phyloP scores from a whole-genome alignment of 2,888 invertebrate genomes.

The Tillus elongatus region DNA sequence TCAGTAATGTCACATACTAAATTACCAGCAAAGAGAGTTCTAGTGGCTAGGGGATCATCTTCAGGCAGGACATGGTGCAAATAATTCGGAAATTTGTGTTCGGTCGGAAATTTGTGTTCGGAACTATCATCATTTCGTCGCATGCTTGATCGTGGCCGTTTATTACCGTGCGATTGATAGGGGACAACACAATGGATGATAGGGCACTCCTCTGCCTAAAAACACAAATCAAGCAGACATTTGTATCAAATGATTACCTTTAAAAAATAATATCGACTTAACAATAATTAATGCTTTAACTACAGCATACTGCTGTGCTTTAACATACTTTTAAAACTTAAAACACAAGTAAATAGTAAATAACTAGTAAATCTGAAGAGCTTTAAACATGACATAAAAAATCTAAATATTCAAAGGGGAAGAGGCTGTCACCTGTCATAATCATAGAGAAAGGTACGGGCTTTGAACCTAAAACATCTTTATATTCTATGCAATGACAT shows the following conservation, averaged over 20 bases:
- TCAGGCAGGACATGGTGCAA: slow-evolving; percentile 91
- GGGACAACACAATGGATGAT: slow-evolving; percentile 40
- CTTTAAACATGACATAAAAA: no score
- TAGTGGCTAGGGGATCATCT: slow-evolving; percentile 90
- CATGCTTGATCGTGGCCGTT: slow-evolving; percentile 71
- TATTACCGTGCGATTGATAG: slow-evolving; percentile 62
- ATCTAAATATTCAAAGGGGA: no score
- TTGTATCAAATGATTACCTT: slow-evolving; percentile 21
- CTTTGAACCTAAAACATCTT: no score
- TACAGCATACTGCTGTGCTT: no score
- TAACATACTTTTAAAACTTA: slow-evolving; percentile 36
- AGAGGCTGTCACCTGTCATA: no score
- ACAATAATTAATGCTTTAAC: background rate
- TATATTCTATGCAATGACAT: no score
- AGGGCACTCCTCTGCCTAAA: slow-evolving; percentile 40
- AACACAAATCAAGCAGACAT: slow-evolving; percentile 32
- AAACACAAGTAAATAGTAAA: slow-evolving; percentile 26
- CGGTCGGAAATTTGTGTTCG: slow-evolving; percentile 76
- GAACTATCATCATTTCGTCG: slow-evolving; percentile 84
- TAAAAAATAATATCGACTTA: slow-evolving; percentile 15
- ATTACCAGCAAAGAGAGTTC: slow-evolving; percentile 96
- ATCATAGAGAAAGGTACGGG: no score
- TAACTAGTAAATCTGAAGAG: no score
- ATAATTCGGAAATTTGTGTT: slow-evolving; percentile 91
- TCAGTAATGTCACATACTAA: slow-evolving; percentile 96